Percentiles rank a stretch among this genome's conserved stretches.
Evolutionary conservation across 2,888 invertebrate genomes (phyloP).

Genomic region (Mimachlamys varia): DNA sequence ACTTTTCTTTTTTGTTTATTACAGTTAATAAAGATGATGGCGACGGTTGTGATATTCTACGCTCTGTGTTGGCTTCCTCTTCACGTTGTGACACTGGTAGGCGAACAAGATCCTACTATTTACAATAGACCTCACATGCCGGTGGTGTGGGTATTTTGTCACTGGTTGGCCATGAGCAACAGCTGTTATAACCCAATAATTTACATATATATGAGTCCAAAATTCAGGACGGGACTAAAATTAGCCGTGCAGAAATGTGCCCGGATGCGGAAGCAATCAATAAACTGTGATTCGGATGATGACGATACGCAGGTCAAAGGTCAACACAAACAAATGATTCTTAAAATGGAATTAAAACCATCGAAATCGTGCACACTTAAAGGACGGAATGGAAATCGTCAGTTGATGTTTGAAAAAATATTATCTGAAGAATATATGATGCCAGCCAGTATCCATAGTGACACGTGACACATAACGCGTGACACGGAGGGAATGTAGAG

Average conservation of each 20-base stretch:
- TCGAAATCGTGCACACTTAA: slow-evolving; percentile 34
- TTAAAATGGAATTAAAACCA: slow-evolving; percentile 44
- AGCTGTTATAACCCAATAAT: slow-evolving; percentile 69
- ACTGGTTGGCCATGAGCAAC: slow-evolving; percentile 71
- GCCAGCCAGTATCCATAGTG: slow-evolving; percentile 59
- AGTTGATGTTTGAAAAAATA: slow-evolving; percentile 46
- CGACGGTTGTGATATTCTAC: slow-evolving; percentile 68
- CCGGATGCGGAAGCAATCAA: slow-evolving; percentile 49
- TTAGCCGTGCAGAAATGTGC: slow-evolving; percentile 60
- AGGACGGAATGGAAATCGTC: slow-evolving; percentile 34
- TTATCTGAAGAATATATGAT: slow-evolving; percentile 53
- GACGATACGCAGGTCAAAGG: slow-evolving; percentile 57
- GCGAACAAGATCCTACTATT: slow-evolving; percentile 63
- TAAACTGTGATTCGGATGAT: slow-evolving; percentile 53
- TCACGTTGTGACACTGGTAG: slow-evolving; percentile 63
- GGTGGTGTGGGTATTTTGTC: slow-evolving; percentile 64
- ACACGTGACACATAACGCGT: slow-evolving; percentile 48
- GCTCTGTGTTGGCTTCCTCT: slow-evolving; percentile 69
- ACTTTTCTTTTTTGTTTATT: slow-evolving; percentile 52
- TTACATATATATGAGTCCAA: slow-evolving; percentile 69
- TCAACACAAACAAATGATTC: slow-evolving; percentile 37
- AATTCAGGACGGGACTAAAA: slow-evolving; percentile 64
- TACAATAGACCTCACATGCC: slow-evolving; percentile 64
- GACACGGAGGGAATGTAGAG: background rate
- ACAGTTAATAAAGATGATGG: slow-evolving; percentile 70